phyloP scores from a whole-genome alignment of 2,888 invertebrate genomes.

The Eupeodes latifasciatus region DNA sequence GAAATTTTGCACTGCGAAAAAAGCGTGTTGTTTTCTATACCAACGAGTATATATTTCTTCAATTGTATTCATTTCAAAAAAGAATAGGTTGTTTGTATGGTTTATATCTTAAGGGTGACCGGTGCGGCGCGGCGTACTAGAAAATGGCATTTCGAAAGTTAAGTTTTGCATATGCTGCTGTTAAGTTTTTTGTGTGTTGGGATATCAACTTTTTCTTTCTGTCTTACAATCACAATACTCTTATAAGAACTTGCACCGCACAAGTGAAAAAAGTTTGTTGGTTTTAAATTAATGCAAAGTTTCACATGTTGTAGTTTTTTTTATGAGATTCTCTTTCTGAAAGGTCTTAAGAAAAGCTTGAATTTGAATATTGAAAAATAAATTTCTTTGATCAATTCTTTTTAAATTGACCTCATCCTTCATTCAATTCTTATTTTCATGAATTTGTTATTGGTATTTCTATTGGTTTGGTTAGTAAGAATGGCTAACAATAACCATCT shows the following conservation, averaged over 20 bases:
- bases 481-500: constrained; percentile 17
- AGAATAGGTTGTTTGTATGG: not conserved
- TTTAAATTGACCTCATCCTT: not conserved
- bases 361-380: not conserved
- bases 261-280: not conserved
- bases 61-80: not conserved
- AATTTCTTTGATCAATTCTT: not conserved
- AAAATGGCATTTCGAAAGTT: constrained; percentile 67
- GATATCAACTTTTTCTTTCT: not conserved
- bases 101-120: constrained; percentile 57
- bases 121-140: constrained; percentile 20
- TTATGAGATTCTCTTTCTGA: no score
- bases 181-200: constrained; percentile 38
- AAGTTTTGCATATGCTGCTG: constrained; percentile 62
- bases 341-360: not conserved
- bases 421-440: not conserved
- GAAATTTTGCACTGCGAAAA: constrained; percentile 45
- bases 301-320: not conserved
- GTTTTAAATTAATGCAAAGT: not conserved
- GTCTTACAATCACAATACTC: not conserved
- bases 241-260: not conserved
- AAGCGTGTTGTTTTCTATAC: constrained; percentile 64
- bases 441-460: constrained; percentile 8
- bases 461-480: not conserved
- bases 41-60: not conserved